Evolutionary conservation across 1,140 invertebrate species (phyloP).

Genomic region (Elymnias hypermnestra): DNA sequence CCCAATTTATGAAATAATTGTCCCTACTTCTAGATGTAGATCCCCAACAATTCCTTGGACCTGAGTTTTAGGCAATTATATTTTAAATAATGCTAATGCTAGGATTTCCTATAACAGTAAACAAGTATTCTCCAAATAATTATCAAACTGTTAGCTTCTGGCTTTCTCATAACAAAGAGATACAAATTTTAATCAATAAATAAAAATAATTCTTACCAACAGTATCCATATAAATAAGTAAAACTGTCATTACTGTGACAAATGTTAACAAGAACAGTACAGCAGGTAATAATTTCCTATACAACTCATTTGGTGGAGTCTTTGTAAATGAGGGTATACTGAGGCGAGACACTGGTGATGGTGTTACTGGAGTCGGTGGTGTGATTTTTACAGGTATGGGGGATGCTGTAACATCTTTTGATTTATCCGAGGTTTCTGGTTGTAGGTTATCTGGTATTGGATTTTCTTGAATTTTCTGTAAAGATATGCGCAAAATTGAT

Average conservation of each 20-base stretch:
- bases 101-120: no score
- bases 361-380: conserved; percentile 16
- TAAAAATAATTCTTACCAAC: conserved; percentile 72
- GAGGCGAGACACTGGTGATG: conserved; percentile 23
- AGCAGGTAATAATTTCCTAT: conserved; percentile 77
- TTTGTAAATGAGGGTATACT: conserved; percentile 54
- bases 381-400: conserved; percentile 12
- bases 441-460: conserved; percentile 30
- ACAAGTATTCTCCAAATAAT: no score
- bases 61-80: no score
- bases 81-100: no score
- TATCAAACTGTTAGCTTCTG: no score
- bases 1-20: no score
- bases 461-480: conserved; percentile 57
- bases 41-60: no score
- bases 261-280: conserved; percentile 80
- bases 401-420: conserved; percentile 26
- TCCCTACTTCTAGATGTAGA: no score
- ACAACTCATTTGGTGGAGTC: conserved; percentile 58
- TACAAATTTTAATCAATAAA: neutral
- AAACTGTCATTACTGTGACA: conserved; percentile 80
- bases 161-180: no score
- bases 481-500: neutral
- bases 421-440: conserved; percentile 18
- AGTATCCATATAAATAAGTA: conserved; percentile 82